A percentile compares a stretch with the other conserved stretches of the same genome.
Evolutionary conservation across 2,797 vertebrate species (phyloP).

Genomic region (Characodon lateralis): DNA sequence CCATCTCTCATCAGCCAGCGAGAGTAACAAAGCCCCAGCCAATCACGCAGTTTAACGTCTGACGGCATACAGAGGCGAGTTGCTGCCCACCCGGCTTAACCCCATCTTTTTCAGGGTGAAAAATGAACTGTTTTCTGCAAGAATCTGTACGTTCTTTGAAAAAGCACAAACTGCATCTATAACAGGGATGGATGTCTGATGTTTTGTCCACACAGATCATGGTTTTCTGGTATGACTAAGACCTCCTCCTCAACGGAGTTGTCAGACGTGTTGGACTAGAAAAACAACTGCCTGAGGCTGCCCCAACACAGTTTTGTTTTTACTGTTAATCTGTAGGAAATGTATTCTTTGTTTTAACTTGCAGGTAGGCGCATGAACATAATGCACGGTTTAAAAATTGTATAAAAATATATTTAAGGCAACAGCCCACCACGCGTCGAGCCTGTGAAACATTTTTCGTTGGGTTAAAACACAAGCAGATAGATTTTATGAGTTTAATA

Average conservation of each 20-base stretch:
- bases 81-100: slow-evolving; percentile 34
- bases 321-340: background rate
- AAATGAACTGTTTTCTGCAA: background rate
- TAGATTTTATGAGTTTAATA: background rate
- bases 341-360: background rate
- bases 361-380: slow-evolving; percentile 51
- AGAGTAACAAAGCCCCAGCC: slow-evolving; percentile 32
- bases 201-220: slow-evolving; percentile 11
- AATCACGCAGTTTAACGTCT: slow-evolving; percentile 28
- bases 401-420: slow-evolving; percentile 78
- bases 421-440: slow-evolving; percentile 20
- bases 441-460: slow-evolving; percentile 2
- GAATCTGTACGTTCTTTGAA: background rate
- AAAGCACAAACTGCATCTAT: slow-evolving; percentile 5
- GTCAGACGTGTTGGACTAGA: background rate
- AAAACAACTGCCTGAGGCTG: background rate
- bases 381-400: slow-evolving; percentile 49
- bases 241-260: background rate
- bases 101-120: background rate
- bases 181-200: background rate
- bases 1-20: slow-evolving; percentile 26
- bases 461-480: slow-evolving; percentile 8
- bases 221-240: slow-evolving; percentile 13
- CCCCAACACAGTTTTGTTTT: background rate
- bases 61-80: background rate